These are phyloP conservation scores for Steinernema scapterisci DNA, from an alignment of 2,888 invertebrate genomes.

Conservation along the genomic window DNA sequence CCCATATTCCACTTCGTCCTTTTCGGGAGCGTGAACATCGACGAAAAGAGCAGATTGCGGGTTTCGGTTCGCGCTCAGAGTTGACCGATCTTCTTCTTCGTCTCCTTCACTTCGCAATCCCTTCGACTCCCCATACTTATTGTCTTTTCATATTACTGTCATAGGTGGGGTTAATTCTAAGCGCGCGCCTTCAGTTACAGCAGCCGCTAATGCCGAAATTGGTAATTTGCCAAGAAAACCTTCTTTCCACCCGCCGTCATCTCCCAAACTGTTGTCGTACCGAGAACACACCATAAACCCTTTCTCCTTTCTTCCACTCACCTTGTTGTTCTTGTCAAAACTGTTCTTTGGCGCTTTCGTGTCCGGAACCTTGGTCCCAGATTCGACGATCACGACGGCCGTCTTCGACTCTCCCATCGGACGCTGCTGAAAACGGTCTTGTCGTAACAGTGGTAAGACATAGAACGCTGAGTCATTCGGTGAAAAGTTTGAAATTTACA, in stretches of 20 bases:
- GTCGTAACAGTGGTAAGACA: too few relatives aligned
- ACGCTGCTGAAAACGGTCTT: slow-evolving; percentile 2
- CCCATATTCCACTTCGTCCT: slow-evolving; percentile 10
- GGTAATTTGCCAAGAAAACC: too few relatives aligned
- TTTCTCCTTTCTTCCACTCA: background rate
- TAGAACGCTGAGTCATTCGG: background rate
- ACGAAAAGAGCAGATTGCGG: slow-evolving; percentile 7
- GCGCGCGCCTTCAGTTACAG: too few relatives aligned
- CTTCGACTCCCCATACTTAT: background rate
- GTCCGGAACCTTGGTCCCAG: background rate
- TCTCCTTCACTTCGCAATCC: background rate
- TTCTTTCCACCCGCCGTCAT: too few relatives aligned
- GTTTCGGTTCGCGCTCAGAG: background rate
- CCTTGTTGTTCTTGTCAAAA: slow-evolving; percentile 27
- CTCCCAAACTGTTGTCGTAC: too few relatives aligned
- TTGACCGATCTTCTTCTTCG: slow-evolving; percentile 1
- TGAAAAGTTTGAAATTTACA: background rate
- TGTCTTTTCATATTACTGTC: slow-evolving; percentile 16
- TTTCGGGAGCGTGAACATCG: slow-evolving; percentile 7
- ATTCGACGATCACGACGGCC: slow-evolving; percentile 5
- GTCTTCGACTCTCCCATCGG: slow-evolving; percentile 21
- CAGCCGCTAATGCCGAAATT: too few relatives aligned
- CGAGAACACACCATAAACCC: too few relatives aligned
- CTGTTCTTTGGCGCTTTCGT: slow-evolving; percentile 3
- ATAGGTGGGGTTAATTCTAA: background rate